Evolutionary conservation across 2,888 invertebrate genomes (phyloP).

Genomic region (Acronicta alni): DNA sequence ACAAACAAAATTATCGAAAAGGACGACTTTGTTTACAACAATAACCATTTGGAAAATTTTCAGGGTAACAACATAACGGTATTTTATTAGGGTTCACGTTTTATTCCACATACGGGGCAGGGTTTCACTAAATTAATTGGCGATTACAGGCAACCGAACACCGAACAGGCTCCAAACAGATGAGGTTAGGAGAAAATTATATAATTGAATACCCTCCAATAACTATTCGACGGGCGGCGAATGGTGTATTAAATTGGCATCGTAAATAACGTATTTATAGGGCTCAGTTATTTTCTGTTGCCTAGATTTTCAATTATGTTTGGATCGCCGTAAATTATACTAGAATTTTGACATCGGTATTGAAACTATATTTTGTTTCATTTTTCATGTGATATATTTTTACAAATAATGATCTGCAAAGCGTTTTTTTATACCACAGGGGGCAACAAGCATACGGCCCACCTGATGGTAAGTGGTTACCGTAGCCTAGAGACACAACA

Average conservation of each 20-base stretch:
- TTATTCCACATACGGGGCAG: conserved; percentile 39
- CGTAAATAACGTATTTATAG: conserved; percentile 39
- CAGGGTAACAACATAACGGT: conserved; percentile 22
- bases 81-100: conserved; percentile 40
- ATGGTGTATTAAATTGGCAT: conserved; percentile 32
- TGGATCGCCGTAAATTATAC: conserved; percentile 1
- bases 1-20: background rate
- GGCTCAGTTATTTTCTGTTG: conserved; percentile 13
- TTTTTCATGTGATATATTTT: too few relatives aligned
- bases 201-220: conserved; percentile 36
- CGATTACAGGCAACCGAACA: conserved; percentile 36
- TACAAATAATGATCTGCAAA: too few relatives aligned
- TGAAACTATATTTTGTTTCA: background rate
- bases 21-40: conserved; percentile 23
- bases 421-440: too few relatives aligned
- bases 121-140: conserved; percentile 51
- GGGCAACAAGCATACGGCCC: too few relatives aligned
- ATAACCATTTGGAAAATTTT: conserved; percentile 23
- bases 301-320: conserved; percentile 20
- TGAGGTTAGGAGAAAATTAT: conserved; percentile 37
- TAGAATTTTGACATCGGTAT: background rate
- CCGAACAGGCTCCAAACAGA: conserved; percentile 28
- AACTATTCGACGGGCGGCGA: conserved; percentile 6
- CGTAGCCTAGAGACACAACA: too few relatives aligned
- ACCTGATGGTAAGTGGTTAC: too few relatives aligned